Evolutionary conservation across 53 echinoderm and acorn worm genomes (phyloP).

Genomic region (Stichopus horrens): DNA sequence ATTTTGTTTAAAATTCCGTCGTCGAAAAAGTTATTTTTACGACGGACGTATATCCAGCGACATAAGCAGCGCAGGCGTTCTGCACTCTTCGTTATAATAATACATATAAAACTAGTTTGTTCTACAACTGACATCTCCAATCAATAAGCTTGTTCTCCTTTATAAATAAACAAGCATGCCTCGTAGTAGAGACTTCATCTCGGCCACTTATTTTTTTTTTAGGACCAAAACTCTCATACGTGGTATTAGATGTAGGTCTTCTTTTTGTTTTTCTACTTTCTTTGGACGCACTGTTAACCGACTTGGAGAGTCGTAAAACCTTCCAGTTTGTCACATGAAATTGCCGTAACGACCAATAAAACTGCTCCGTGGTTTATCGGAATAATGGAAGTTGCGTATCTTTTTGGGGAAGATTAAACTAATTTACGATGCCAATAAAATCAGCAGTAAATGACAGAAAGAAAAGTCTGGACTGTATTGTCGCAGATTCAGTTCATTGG

Average conservation of each 20-base stretch:
- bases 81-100: neutral
- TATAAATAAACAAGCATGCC: constrained; percentile 23
- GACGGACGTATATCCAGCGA: neutral
- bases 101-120: neutral
- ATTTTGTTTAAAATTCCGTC: neutral
- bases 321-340: constrained; percentile 17
- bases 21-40: neutral
- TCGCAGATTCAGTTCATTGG: neutral
- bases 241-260: neutral
- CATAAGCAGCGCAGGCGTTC: neutral
- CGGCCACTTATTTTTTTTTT: neutral
- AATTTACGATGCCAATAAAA: constrained; percentile 7
- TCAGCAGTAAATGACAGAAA: constrained; percentile 9
- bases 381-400: neutral
- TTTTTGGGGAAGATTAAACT: neutral
- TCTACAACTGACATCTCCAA: neutral
- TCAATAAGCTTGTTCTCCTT: constrained; percentile 12
- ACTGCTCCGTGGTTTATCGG: constrained; percentile 3
- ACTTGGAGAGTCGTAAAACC: constrained; percentile 13
- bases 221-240: neutral
- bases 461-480: neutral
- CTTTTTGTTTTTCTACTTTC: neutral
- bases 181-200: no score
- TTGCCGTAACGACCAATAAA: constrained; percentile 17
- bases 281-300: neutral